These are phyloP conservation scores for Sebastes oblongus DNA, from an alignment of 2,797 vertebrate species.

Conservation along the genomic window DNA sequence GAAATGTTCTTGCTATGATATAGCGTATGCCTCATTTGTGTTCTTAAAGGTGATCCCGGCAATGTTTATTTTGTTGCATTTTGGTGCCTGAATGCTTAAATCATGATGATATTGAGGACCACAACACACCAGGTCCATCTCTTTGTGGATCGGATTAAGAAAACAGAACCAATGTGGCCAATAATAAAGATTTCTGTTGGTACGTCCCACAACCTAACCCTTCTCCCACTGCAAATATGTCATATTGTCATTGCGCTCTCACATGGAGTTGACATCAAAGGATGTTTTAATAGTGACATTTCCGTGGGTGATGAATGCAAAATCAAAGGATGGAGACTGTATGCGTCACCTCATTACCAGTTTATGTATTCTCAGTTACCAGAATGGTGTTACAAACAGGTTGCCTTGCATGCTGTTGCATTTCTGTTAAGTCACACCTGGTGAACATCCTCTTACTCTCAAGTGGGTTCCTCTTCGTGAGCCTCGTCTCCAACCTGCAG, in stretches of 20 bases:
- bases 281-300: neutral
- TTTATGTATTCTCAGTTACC: slow-evolving; percentile 58
- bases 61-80: neutral
- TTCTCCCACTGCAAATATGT: neutral
- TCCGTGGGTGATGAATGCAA: neutral
- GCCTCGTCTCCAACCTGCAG: neutral
- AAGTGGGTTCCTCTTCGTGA: slow-evolving; percentile 4
- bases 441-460: neutral
- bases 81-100: slow-evolving; percentile 25
- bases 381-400: slow-evolving; percentile 52
- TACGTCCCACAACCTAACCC: neutral
- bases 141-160: neutral
- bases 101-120: neutral
- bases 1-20: neutral
- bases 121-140: neutral
- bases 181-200: slow-evolving; percentile 3
- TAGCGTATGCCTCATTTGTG: neutral
- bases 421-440: slow-evolving; percentile 32
- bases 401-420: slow-evolving; percentile 47
- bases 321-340: slow-evolving; percentile 1
- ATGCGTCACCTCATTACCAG: slow-evolving; percentile 18
- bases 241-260: neutral
- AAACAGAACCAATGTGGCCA: slow-evolving; percentile 6
- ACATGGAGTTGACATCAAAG: neutral
- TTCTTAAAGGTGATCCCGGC: slow-evolving; percentile 15